Evolutionary conservation across 1,140 invertebrate genomes (phyloP).

Genomic region (Ceratina japonica): DNA sequence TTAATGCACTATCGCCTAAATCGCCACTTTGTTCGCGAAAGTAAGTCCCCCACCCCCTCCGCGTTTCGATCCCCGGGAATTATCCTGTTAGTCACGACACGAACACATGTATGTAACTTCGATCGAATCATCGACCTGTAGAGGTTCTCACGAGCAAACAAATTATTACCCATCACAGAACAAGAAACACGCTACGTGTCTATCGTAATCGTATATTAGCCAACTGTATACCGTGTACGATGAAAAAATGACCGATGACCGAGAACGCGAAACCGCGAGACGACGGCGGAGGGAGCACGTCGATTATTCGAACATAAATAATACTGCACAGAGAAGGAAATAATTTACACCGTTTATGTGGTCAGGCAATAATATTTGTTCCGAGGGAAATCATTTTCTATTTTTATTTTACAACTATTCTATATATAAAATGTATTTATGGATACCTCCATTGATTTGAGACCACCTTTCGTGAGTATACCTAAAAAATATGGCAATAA

Average conservation of each 20-base stretch:
- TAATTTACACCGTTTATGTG: no score
- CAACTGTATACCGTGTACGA: conserved; percentile 33
- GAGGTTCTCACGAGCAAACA: conserved; percentile 25
- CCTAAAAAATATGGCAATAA: no score
- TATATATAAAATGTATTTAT: no score
- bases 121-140: no score
- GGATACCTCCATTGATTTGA: no score
- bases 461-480: no score
- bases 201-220: conserved; percentile 51
- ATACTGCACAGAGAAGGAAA: no score
- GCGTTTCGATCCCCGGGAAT: conserved; percentile 8
- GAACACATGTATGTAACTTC: not conserved
- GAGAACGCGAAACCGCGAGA: not conserved
- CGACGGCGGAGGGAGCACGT: not conserved
- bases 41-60: conserved; percentile 4
- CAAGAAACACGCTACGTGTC: conserved; percentile 35
- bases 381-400: no score
- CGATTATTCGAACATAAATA: no score
- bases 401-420: no score
- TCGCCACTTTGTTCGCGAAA: conserved; percentile 17
- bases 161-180: not conserved
- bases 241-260: not conserved
- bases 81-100: not conserved
- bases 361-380: no score
- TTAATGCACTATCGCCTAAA: conserved; percentile 42